phyloP scores from a whole-genome alignment of 2,113 vertebrate species.

The Odontesthes bonariensis region DNA sequence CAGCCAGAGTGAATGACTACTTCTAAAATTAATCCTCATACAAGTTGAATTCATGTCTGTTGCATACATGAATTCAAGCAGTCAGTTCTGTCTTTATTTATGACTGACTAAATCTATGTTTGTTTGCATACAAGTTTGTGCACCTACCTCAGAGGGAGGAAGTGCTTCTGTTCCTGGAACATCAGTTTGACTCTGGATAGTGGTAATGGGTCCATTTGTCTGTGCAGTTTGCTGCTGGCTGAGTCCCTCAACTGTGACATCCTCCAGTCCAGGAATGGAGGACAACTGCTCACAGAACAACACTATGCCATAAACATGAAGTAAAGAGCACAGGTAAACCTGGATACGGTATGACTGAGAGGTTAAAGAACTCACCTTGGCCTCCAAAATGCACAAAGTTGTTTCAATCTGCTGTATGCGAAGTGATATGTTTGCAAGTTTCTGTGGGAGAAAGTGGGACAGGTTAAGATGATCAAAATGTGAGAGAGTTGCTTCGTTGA shows the following conservation, averaged over 20 bases:
- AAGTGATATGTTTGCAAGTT: slow-evolving; percentile 92
- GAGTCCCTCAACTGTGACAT: slow-evolving; percentile 88
- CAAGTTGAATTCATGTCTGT: too few relatives aligned
- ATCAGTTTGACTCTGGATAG: slow-evolving; percentile 40
- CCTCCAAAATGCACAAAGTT: slow-evolving; percentile 96
- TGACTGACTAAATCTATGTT: neutral
- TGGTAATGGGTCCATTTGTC: slow-evolving; percentile 79
- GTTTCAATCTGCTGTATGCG: slow-evolving; percentile 99
- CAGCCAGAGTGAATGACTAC: too few relatives aligned
- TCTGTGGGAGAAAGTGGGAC: slow-evolving; percentile 81
- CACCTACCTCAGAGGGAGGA: slow-evolving; percentile 67
- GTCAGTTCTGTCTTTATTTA: neutral
- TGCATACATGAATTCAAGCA: too few relatives aligned
- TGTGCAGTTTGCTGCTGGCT: slow-evolving; percentile 66
- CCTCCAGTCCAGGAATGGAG: slow-evolving; percentile 96
- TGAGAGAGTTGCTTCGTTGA: neutral
- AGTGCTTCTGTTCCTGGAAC: slow-evolving; percentile 21
- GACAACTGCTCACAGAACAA: slow-evolving; percentile 85
- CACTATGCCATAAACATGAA: neutral
- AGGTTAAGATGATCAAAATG: neutral
- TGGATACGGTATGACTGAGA: neutral
- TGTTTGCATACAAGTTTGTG: neutral
- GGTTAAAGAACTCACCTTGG: slow-evolving; percentile 87
- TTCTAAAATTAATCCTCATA: too few relatives aligned
- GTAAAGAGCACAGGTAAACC: neutral